Conservation (phyloP, 2,113 vertebrate genomes). For the Lycaon pictus region DNA sequence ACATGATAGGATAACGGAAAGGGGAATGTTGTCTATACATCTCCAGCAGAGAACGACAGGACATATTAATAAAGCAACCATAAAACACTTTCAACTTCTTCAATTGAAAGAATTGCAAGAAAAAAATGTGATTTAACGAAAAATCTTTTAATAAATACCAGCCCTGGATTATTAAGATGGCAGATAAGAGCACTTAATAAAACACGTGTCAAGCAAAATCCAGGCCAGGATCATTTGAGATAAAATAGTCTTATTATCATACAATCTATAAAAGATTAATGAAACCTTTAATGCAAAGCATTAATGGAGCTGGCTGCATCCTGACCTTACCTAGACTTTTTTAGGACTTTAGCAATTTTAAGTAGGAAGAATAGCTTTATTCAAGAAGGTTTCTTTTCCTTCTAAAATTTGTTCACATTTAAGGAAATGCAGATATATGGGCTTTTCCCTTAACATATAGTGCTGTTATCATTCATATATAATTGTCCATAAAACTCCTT, state of each 20-base stretch:
- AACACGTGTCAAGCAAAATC: slow-evolving; percentile 73
- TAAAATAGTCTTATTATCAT: slow-evolving; percentile 75
- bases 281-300: slow-evolving; percentile 72
- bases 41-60: background rate
- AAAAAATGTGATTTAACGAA: slow-evolving; percentile 64
- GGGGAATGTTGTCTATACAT: background rate
- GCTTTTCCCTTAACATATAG: slow-evolving; percentile 64
- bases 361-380: slow-evolving; percentile 69
- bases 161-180: slow-evolving; percentile 57
- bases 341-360: slow-evolving; percentile 67
- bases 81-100: slow-evolving; percentile 23
- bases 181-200: slow-evolving; percentile 76
- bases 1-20: background rate
- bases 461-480: slow-evolving; percentile 79
- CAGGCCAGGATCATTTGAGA: slow-evolving; percentile 65
- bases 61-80: background rate
- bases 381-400: slow-evolving; percentile 68
- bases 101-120: slow-evolving; percentile 36
- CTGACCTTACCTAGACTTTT: slow-evolving; percentile 71
- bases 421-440: slow-evolving; percentile 79
- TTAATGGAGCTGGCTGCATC: slow-evolving; percentile 66
- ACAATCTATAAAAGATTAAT: slow-evolving; percentile 80
- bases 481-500: slow-evolving; percentile 81
- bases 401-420: slow-evolving; percentile 79
- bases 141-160: slow-evolving; percentile 63